Evolutionary conservation across 1,140 invertebrate species (phyloP), one percentile per base, ranked within the genome.

Genomic region (Druon quercuslanigerum): DNA sequence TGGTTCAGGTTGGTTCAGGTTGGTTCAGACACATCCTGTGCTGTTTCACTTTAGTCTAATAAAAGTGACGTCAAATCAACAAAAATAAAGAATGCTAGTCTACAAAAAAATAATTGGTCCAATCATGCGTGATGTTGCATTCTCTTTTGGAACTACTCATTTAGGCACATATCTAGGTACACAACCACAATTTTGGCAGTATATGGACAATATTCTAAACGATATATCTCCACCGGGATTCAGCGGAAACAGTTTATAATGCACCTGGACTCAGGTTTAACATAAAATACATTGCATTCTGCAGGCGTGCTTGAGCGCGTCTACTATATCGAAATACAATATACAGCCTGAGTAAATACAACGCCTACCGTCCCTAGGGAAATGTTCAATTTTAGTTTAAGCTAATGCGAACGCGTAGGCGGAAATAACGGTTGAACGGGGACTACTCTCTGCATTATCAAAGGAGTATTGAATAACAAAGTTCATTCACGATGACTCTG

Each of bases 311-410:
- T 77, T 71, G 72, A 75, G 57, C 76, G 8, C 52, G 33, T 25
- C 54, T 71, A 73, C 57, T 76, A 77, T 76, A 56, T 75, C 72
- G 40, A 46, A 46, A 46, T 9, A 11, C 40, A 46, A 46, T 9
- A 46, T 46, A 46, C 40, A 46, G 72, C 78, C 72, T 73, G 77
- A 79, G 75, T 76, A 81, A 79, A 79, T 75, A 70, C 75, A 78
- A 81, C 76, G 40, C 50, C 50, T 16, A 16, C 72, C 72, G 56
- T 78, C 80, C 82, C 33, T 52, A 50, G 87, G 87, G 84, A 84
- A 89, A 89, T 86, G 85, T 85, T 84, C 84, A 85, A 85, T 89
- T 88, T 85, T 82, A 85, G 77, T 79, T 80, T 72, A 78, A 86
- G 71, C 81, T 81, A 73, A 71, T 57, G 78, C 52, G 80, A 82